These are phyloP conservation scores for Heloderma charlesbogerti DNA, from an alignment of 2,113 vertebrate species.

Conservation along the genomic window DNA sequence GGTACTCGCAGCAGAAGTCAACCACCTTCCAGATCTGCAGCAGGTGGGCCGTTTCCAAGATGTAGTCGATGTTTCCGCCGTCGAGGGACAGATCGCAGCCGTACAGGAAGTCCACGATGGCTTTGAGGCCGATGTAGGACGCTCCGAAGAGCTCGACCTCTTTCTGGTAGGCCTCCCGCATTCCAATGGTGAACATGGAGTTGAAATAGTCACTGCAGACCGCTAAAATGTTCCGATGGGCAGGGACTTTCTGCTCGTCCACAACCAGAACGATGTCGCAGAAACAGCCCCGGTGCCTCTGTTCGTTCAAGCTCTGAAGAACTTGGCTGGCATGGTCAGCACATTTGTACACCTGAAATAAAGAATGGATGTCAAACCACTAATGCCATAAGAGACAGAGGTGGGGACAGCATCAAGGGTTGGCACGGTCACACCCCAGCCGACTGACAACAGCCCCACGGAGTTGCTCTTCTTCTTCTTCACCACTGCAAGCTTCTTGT, in stretches of 20 bases:
- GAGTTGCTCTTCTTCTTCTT: no score
- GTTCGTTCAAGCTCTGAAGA: constrained; percentile 90
- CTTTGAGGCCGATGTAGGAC: constrained; percentile 88
- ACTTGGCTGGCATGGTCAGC: constrained; percentile 81
- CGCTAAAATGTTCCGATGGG: constrained; percentile 91
- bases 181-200: constrained; percentile 95
- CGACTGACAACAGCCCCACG: no score
- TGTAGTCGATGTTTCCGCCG: constrained; percentile 88
- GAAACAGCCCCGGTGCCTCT: constrained; percentile 86
- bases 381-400: background rate
- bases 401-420: no score
- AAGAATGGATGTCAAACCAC: background rate
- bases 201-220: constrained; percentile 95
- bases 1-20: constrained; percentile 95
- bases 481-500: no score
- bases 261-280: constrained; percentile 93
- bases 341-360: constrained; percentile 85
- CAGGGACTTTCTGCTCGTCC: constrained; percentile 82
- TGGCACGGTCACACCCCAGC: no score
- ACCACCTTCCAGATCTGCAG: constrained; percentile 94
- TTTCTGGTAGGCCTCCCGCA: constrained; percentile 91
- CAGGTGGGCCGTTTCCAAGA: constrained; percentile 92
- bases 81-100: constrained; percentile 89
- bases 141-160: constrained; percentile 92
- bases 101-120: constrained; percentile 94